Base-by-base conservation (phyloP, 2,113 vertebrate species). In the Rhinopithecus roxellana region DNA sequence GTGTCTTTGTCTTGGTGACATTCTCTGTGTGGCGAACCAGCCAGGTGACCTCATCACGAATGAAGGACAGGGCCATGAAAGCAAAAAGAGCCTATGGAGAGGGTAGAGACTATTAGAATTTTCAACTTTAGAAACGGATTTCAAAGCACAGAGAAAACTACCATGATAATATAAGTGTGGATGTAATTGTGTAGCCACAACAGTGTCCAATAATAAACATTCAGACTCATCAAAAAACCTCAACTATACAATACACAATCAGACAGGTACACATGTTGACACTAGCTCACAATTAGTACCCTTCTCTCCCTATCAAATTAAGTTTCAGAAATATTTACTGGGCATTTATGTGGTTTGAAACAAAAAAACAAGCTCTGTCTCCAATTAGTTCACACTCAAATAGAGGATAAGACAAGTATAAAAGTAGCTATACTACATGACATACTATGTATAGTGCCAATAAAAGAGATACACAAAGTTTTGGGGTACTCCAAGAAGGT, bases 21-120 rank as follows among this genome's bases (percentile, higher is more conserved):
- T 99, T 99, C 89, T 99, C 99, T n/a, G 99, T 97, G 78, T 99
- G 99, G 2, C 99, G 99, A 91, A 99, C 98, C 20, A 99, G 98
- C 99, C 99, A 99, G 91, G 98, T 98, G 64, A 99, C 98, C 94
- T 99, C 99, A 85, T 99, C 99, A 72, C 99, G 99, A 97, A 99
- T 99, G 96, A 99, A 99, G 0, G 99, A 99, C 93, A 99, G 98
- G 1, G 99, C 99, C 99, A 99, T 99, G 98, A 99, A 99, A 97
- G 99, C 99, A 77, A 98, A 99, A 84, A 99, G 98, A 2, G 98
- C 99, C 99, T 99, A 97, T 30, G 91, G 77, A 48, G 48, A 81
- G 50, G 48, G 92, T 50, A 16, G 52, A 8, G 23, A 30, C 50
- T 64, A 55, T 89, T 52, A 96, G 85, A 90, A 93, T 89, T 74